Evolutionary conservation across 2,888 invertebrate genomes (phyloP).

Genomic region (Caenorhabditis afra): DNA sequence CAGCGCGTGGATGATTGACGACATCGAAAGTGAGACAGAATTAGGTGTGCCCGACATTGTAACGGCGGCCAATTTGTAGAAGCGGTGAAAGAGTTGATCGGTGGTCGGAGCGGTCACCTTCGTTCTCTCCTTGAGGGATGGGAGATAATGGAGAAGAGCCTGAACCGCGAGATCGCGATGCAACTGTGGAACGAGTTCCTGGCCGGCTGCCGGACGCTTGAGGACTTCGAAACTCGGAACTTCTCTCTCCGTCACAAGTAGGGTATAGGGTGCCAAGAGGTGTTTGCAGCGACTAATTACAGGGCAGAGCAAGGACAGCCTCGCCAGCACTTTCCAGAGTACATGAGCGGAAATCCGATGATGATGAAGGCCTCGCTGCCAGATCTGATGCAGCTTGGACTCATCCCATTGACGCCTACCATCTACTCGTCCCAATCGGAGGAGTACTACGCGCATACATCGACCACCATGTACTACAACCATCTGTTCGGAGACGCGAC

Average conservation of each 20-base stretch:
- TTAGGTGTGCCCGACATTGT: neutral
- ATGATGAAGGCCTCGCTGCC: neutral
- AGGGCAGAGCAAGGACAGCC: neutral
- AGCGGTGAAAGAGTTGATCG: neutral
- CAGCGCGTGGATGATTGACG: neutral
- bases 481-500: slow-evolving; percentile 17
- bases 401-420: slow-evolving; percentile 12
- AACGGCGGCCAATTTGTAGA: slow-evolving; percentile 17
- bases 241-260: slow-evolving; percentile 33
- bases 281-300: too few species aligned
- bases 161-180: slow-evolving; percentile 21
- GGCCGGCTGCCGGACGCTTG: slow-evolving; percentile 26
- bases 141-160: neutral
- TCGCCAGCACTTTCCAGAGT: neutral
- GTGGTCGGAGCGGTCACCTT: neutral
- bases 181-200: slow-evolving; percentile 22
- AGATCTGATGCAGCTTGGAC: neutral
- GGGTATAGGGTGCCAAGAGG: too few species aligned
- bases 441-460: slow-evolving; percentile 8
- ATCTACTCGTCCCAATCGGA: slow-evolving; percentile 10
- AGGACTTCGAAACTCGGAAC: slow-evolving; percentile 33
- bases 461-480: slow-evolving; percentile 20
- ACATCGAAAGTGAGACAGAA: slow-evolving; percentile 16
- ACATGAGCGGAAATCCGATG: slow-evolving; percentile 23
- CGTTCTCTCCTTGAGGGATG: slow-evolving; percentile 14